Base-by-base conservation (phyloP, 2,113 vertebrate genomes). In the Boulengeromyrus knoepffleri region DNA sequence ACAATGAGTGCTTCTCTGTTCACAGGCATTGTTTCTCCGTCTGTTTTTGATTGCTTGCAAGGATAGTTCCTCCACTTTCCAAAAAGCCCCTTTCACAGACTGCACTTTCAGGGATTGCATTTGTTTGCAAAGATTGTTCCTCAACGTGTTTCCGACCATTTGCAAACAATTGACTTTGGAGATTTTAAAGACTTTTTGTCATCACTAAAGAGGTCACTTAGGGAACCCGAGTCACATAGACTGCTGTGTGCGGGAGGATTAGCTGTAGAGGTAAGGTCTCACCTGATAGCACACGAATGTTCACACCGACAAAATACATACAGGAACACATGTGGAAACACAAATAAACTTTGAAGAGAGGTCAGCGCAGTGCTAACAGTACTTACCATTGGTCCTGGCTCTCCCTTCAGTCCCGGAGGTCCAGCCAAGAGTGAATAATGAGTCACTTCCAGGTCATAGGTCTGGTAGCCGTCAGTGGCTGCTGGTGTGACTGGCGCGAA, bases 301-400 rank as follows among this genome's bases (percentile, higher is more conserved):
- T 88, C 53, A 90, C 19, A 66, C 31, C 42, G 3, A 89, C 6
- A 90, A 31, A 45, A 90, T 24, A 66, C 50, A 46, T 19, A 31
- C 31, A 3, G 87, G 90, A 83, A 47, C 46, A 83, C 45, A 7
- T 45, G 21, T 27, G 62, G 36, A 88, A 52, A 89, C 42, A 84
- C 27, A 84, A 21, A 85, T 50, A 89, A 62, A 91, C 89, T 58
- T 47, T 5, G 42, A 62, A 9, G 42, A 7, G 56, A 88, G 47
- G 88, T 66, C 27, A 42, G 31, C 7, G 50, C 47, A 42, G 42
- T 49, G 46, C 15, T 10, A 42, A 24, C 5, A 86, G 90, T 87
- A 94, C 97, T 96, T 95, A 99, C 98, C 96, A 93, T 95, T 46
- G 94, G 94, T 93, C 98, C 98, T 83, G 95, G 96, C 92, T 99